These are phyloP conservation scores for Nyctereutes procyonoides DNA, from an alignment of 2,113 vertebrate genomes.

Conservation along the genomic window DNA sequence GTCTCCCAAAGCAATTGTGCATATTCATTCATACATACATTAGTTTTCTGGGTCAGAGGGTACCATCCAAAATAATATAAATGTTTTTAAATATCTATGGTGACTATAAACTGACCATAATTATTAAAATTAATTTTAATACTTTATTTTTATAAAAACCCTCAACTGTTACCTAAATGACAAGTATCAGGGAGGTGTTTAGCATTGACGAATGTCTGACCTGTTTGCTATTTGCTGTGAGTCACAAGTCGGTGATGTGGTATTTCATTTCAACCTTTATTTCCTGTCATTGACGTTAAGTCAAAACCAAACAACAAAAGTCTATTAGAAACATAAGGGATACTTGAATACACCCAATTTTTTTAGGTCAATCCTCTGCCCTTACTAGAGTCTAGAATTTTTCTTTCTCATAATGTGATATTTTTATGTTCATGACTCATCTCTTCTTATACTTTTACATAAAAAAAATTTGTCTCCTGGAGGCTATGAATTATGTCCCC, in stretches of 20 bases:
- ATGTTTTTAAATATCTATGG: not conserved
- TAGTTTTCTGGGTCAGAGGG: not conserved
- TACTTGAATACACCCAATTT: not conserved
- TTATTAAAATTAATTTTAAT: not conserved
- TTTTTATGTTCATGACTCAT: conserved; percentile 12
- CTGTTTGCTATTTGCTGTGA: not conserved
- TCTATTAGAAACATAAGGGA: not conserved
- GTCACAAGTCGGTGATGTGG: not conserved
- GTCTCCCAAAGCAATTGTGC: not conserved
- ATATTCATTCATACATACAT: not conserved
- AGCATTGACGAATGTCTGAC: not conserved
- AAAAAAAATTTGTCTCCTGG: conserved; percentile 16
- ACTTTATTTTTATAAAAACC: not conserved
- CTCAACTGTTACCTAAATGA: not conserved
- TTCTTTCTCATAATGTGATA: not conserved
- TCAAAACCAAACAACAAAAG: not conserved
- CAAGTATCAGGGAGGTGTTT: not conserved
- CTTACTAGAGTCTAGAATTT: not conserved
- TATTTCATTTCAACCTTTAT: not conserved
- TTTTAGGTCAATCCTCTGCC: not conserved
- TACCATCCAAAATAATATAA: not conserved
- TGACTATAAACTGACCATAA: not conserved
- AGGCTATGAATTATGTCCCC: not conserved
- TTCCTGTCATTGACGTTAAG: not conserved
- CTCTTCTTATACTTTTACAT: not conserved